Conservation (phyloP, 2,888 invertebrate species). For the Eudemis profundana region DNA sequence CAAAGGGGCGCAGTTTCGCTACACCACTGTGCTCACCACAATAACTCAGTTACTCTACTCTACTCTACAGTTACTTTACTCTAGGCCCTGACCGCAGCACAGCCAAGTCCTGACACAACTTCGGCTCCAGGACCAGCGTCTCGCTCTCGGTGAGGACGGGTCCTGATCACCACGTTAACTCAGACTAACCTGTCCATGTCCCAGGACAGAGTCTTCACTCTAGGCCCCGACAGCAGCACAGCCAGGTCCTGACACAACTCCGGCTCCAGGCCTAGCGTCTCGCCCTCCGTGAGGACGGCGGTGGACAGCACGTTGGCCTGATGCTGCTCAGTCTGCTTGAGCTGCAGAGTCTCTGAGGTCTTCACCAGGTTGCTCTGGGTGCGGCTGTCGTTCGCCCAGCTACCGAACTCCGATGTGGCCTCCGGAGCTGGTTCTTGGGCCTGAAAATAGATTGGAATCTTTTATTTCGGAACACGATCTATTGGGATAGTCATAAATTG, state of each 20-base stretch:
- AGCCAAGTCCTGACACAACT: conserved; percentile 89
- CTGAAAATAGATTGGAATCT: conserved; percentile 51
- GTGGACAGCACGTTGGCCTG: conserved; percentile 85
- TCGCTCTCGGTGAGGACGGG: conserved; percentile 86
- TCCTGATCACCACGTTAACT: too few relatives aligned
- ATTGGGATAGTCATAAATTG: too few relatives aligned
- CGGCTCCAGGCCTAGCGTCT: conserved; percentile 87
- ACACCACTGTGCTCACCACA: too few relatives aligned
- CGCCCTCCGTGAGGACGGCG: conserved; percentile 85
- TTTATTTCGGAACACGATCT: too few relatives aligned
- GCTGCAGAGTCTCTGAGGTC: conserved; percentile 75
- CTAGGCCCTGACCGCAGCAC: conserved; percentile 89
- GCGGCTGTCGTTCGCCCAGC: conserved; percentile 79
- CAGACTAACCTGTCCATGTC: conserved; percentile 78
- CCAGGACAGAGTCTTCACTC: conserved; percentile 90
- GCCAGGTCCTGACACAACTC: conserved; percentile 89
- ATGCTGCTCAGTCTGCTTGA: conserved; percentile 70
- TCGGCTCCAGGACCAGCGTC: conserved; percentile 86
- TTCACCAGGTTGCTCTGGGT: conserved; percentile 80
- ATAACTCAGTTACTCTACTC: conserved; percentile 70
- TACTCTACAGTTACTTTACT: conserved; percentile 89
- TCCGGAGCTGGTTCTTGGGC: conserved; percentile 60
- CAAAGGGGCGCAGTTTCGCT: too few relatives aligned
- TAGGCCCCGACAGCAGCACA: conserved; percentile 88
- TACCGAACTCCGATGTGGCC: conserved; percentile 68